These are phyloP conservation scores for Centruroides sculpturatus DNA, from an alignment of 1,140 invertebrate species.

Conservation along the genomic window DNA sequence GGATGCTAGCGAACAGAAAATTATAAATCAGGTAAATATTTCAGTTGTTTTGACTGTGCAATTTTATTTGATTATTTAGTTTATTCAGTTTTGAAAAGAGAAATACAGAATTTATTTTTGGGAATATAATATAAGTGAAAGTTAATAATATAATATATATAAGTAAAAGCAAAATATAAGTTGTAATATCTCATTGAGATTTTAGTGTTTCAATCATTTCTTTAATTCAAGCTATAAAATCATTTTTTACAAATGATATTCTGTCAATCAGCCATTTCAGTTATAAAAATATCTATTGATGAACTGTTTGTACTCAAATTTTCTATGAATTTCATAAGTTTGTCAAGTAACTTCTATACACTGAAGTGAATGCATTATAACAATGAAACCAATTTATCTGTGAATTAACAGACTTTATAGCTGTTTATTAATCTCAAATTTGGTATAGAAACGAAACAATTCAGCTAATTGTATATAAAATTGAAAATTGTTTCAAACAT, in stretches of 20 bases:
- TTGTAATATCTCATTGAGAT: not conserved
- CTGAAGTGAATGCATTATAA: not conserved
- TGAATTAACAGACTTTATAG: not conserved
- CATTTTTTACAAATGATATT: no score
- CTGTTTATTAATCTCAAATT: no score
- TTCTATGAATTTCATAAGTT: no score
- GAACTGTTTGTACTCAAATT: no score
- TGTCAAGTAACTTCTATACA: no score
- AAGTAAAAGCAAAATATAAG: not conserved
- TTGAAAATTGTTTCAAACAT: no score
- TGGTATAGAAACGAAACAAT: no score
- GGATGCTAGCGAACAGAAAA: constrained; percentile 29
- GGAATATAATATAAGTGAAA: not conserved
- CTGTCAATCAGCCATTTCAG: no score
- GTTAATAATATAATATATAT: not conserved
- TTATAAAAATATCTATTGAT: no score
- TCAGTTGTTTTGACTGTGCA: not conserved
- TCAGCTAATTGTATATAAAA: no score
- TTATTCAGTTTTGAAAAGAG: not conserved
- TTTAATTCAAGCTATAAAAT: no score
- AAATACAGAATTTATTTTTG: not conserved
- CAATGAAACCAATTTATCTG: not conserved
- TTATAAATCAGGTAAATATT: not conserved
- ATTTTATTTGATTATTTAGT: not conserved
- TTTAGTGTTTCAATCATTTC: not conserved